Evolutionary conservation across 2,888 invertebrate species (phyloP), one percentile per base, ranked within the genome.

Genomic region (Ariolimax columbianus): DNA sequence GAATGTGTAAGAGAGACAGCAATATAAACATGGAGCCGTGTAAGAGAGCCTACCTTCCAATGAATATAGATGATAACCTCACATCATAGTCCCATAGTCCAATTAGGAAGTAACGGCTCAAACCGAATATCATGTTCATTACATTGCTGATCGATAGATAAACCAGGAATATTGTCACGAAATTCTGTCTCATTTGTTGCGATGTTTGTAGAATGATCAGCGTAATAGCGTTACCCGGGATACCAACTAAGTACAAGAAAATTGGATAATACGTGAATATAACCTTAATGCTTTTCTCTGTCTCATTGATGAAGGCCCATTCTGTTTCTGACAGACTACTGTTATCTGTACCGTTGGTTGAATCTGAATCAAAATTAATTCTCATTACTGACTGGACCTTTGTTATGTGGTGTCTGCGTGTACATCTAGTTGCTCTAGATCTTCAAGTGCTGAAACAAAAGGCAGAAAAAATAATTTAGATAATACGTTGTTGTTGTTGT

Each of bases 21-120:
- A n/a, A n/a, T n/a, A n/a, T n/a, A n/a, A n/a, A n/a, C n/a, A n/a
- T n/a, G n/a, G n/a, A n/a, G n/a, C n/a, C n/a, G n/a, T n/a, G n/a
- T n/a, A n/a, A n/a, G n/a, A n/a, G n/a, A n/a, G 23, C 55, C 17
- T 80, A 77, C 77, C 55, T 77, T 47, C 51, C 3, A 51, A 55
- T n/a, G 7, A 40, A 36, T 30, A 30, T 51, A 3, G 47, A 47
- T 17, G 33, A 51, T 2, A 19, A 17, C 36, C 63, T 51, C 11
- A 78, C 36, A 9, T 78, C 59, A 7, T 23, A 4, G 63, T 38
- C 1, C 26, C 30, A 38, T 23, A 78, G 14, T 33, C 78, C 78
- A 38, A 36, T 36, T 0, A 78, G 33, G 51, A 51, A 78, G 33
- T 47, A 78, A 33, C 59, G 78, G 36, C 36, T 78, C 36, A 38